Conservation (phyloP, 2,113 vertebrate species). For the Coryphaenoides rupestris region DNA sequence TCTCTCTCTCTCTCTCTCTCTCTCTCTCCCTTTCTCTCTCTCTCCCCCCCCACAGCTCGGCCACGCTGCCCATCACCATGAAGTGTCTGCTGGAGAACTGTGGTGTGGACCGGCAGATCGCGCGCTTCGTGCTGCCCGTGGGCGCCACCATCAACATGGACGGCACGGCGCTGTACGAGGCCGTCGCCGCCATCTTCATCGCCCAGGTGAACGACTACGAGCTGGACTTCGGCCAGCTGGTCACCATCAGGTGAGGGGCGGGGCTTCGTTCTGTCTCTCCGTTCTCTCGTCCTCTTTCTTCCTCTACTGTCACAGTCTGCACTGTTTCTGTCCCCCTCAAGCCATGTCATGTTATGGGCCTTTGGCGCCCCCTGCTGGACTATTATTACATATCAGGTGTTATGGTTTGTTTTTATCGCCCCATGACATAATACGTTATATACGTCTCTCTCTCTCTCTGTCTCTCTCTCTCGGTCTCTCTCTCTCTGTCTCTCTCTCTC, state of each 20-base stretch:
- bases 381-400: too few relatives aligned
- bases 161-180: conserved; percentile 83
- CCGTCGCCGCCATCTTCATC: conserved; percentile 85
- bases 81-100: conserved; percentile 91
- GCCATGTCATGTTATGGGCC: too few relatives aligned
- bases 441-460: too few relatives aligned
- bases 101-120: conserved; percentile 79
- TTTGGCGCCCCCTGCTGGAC: too few relatives aligned
- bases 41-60: conserved; percentile 72
- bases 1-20: too few relatives aligned
- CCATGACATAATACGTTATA: too few relatives aligned
- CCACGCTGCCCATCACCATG: conserved; percentile 87
- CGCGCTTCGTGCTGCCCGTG: conserved; percentile 82
- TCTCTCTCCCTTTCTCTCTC: too few relatives aligned
- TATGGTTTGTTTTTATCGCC: too few relatives aligned
- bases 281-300: background rate
- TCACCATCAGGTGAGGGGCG: conserved; percentile 80
- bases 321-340: too few relatives aligned
- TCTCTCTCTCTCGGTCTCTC: too few relatives aligned
- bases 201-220: conserved; percentile 88
- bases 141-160: conserved; percentile 92
- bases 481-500: too few relatives aligned
- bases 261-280: background rate
- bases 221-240: conserved; percentile 83
- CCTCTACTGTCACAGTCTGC: background rate